Conservation (phyloP, 2,113 vertebrate species). For the Cervus canadensis region DNA sequence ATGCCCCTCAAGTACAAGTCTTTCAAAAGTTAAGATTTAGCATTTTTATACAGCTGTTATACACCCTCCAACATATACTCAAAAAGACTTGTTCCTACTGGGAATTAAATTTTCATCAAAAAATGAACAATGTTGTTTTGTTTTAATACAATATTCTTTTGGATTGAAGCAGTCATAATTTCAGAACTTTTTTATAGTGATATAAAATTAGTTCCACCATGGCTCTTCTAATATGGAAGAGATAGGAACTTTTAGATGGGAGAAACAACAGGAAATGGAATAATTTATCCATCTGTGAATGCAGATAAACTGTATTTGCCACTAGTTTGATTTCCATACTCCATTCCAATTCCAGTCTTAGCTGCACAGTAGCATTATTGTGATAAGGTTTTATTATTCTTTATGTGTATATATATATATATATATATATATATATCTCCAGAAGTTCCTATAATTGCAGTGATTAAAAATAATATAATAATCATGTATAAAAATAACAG, state of each 20-base stretch:
- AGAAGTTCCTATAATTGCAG: background rate
- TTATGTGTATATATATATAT: background rate
- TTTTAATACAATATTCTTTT: background rate
- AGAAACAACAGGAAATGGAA: background rate
- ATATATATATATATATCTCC: background rate
- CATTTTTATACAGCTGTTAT: background rate
- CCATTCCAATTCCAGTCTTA: background rate
- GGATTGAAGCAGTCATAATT: background rate
- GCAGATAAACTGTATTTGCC: background rate
- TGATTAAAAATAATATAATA: background rate
- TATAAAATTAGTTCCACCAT: background rate
- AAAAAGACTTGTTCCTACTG: background rate
- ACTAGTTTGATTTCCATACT: background rate
- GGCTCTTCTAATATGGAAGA: background rate
- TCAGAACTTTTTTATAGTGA: background rate
- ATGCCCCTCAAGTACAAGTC: background rate
- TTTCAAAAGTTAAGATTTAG: background rate
- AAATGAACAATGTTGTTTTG: background rate
- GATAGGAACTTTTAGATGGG: background rate
- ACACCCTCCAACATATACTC: background rate
- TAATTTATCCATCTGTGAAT: background rate
- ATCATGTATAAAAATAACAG: background rate
- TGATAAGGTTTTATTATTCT: background rate
- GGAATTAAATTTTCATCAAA: background rate
- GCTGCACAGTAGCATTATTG: background rate